Base-by-base conservation (phyloP, 2,888 invertebrate species). In the Spisula subtruncata region DNA sequence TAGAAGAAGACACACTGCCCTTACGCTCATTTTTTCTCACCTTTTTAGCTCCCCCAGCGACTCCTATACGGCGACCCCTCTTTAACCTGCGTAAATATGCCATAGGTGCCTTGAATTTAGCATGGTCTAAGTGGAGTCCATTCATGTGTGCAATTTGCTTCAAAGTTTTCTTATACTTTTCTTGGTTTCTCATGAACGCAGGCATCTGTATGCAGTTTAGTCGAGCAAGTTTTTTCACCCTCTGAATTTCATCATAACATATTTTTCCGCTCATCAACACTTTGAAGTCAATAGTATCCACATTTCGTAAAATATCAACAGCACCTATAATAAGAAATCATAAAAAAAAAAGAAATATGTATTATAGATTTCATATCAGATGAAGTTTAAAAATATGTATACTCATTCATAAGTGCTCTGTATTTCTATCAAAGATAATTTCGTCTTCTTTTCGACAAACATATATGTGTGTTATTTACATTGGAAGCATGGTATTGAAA, bases 221-320 rank as follows among this genome's bases (percentile, higher is more conserved):
- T 16, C 96, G 92, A 4, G 96, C 95, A 8, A 96, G 85, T 35
- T 96, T 94, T 83, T 95, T 95, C 41, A 96, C 94, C 29, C 96
- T 91, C 10, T 92, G 85, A 20, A 96, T 88, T 85, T 96, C 96
- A 91, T 96, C 96, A 32, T 93, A 90, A 87, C 96, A 96, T 29
- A 96, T 92, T 89, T 96, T 96, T 14, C 96, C 96, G 87, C 94
- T 92, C 96, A 96, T 96, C 48, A 96, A 92, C n/a, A 96, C 89
- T 56, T 92, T 91, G 91, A 96, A 96, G 91, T 96, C 96, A 46
- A 96, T 96, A 60, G 94, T 93, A 85, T 96, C 96, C 29, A 96
- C 89, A 89, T 96, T 96, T 80, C 96, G 93, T 14, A 96, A 94
- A 80, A 96, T 96, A 79, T 95, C 94, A 10, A 96, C 96, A 48